Conservation (phyloP, 2,797 vertebrate genomes). For the Numenius phaeopus region DNA sequence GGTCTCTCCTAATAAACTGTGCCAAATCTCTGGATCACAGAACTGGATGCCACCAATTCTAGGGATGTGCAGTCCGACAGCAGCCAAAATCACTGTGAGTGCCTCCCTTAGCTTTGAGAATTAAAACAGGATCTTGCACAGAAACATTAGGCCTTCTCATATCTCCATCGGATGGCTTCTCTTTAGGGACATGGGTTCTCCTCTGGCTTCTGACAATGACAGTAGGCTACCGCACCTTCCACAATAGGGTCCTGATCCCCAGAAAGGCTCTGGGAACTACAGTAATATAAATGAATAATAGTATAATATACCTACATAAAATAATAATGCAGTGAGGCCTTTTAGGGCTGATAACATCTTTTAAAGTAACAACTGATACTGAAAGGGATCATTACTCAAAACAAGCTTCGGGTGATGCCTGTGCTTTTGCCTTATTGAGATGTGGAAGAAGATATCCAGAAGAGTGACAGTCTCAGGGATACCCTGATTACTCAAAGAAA, state of each 20-base stretch:
- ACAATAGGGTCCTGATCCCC: background rate
- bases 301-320: background rate
- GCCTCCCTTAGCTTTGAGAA: background rate
- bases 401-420: background rate
- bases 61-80: background rate
- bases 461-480: background rate
- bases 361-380: background rate
- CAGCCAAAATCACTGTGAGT: background rate
- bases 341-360: background rate
- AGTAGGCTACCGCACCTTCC: background rate
- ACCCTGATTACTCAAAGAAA: background rate
- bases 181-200: rapidly evolving
- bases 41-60: background rate
- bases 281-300: background rate
- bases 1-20: background rate
- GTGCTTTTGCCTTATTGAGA: background rate
- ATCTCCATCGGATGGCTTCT: background rate
- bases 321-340: background rate
- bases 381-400: background rate
- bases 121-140: background rate
- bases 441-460: background rate
- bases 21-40: background rate
- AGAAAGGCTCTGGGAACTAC: background rate
- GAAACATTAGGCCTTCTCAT: background rate
- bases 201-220: background rate